Percentiles rank a stretch among this genome's conserved stretches.
Evolutionary conservation across 2,888 invertebrate genomes (phyloP).

Genomic region (Aporophyla nigra): DNA sequence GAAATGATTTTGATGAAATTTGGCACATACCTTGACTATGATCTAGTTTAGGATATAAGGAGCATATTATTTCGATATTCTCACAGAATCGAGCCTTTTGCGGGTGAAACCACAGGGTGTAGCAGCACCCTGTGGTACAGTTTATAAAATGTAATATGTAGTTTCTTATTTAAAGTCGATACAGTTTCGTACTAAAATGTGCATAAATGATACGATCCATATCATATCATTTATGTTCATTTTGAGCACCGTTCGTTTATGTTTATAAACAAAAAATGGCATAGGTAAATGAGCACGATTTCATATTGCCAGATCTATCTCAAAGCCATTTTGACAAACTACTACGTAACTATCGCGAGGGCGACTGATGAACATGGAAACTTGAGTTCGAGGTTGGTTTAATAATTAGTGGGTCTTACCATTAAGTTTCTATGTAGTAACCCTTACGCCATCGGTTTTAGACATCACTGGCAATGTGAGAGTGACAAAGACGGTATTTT

Average conservation of each 20-base stretch:
- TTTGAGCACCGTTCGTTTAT: no score
- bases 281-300: background rate
- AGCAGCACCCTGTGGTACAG: background rate
- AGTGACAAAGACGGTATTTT: no score
- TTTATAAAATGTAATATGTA: background rate
- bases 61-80: no score
- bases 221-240: no score
- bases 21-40: no score
- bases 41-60: no score
- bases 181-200: background rate
- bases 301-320: background rate
- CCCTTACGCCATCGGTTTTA: background rate
- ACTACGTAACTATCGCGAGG: background rate
- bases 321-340: background rate
- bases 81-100: no score
- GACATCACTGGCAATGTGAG: background rate
- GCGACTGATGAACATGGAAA: background rate
- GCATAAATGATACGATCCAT: no score
- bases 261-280: no score
- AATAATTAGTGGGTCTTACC: background rate
- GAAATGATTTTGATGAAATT: no score
- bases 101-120: no score
- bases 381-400: background rate
- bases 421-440: background rate
- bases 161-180: background rate